Evolutionary conservation across 2,113 vertebrate species (phyloP), one percentile per base, ranked within the genome.

Genomic region (Azemiops feae): DNA sequence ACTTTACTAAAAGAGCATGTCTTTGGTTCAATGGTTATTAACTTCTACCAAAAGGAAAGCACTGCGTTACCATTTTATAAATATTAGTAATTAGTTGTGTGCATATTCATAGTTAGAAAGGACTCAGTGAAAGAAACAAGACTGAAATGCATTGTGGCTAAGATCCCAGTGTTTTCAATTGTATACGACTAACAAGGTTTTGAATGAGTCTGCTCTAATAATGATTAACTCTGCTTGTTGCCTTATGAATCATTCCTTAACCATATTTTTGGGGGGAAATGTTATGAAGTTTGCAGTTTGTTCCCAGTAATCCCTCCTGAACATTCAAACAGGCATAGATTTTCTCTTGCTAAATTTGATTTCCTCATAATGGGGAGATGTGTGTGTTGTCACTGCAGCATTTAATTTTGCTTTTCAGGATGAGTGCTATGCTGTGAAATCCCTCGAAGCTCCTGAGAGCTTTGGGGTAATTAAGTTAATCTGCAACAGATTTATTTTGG

Each of bases 401-500:
- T 54, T 92, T 94, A 87, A 3, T 23, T 91, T 96, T 95, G 93
- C 0, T 0, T 45, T 86, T 94, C 91, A 45, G 92, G 91, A 11
- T 92, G 93, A 96, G 93, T 57, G 91, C 86, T 94, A 95, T 55
- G 7, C 88, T 94, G 69, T 12, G 95, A 93, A 96, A 96, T 95
- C 88, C 86, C 8, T 58, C 0, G 8, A 93, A 89, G 91, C 94
- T 95, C 91, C 60, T 95, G 88, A 92, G 94, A 94, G 85, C 88
- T 94, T 96, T 93, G 87, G 93, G 54, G 90, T 97, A 96, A 96
- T 96, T 95, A 94, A 94, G 53, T 93, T 92, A 96, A 96, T 97
- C 96, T 95, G 74, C 55, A 93, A 52, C 95, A 96, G 95, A 95
- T 96, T 96, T 97, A 93, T 97, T 97, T 97, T 91, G 94, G 30